Conservation (phyloP, 2,113 vertebrate genomes). For the Aegotheles bennettii region DNA sequence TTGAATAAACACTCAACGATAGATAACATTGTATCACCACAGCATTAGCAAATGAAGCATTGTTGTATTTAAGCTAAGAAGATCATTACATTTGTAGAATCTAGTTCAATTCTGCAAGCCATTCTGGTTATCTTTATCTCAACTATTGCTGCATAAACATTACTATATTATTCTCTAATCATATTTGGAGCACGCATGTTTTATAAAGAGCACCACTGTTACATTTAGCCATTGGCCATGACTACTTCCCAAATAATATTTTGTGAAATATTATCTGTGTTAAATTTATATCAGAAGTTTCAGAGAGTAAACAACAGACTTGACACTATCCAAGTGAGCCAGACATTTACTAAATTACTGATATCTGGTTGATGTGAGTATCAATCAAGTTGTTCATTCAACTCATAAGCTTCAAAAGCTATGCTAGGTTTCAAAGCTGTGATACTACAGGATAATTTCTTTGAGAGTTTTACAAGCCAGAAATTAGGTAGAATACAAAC, state of each 20-base stretch:
- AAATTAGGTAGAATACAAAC: not conserved
- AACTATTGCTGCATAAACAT: not conserved
- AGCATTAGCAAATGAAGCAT: not conserved
- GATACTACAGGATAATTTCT: not conserved
- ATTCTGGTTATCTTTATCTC: not conserved
- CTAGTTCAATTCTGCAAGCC: not conserved
- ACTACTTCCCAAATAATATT: not conserved
- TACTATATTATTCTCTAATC: not conserved
- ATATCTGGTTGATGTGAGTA: not conserved
- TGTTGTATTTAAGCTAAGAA: not conserved
- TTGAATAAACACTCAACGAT: not conserved
- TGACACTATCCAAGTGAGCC: not conserved
- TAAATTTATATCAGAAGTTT: not conserved
- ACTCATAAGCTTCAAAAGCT: not conserved
- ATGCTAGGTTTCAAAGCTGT: not conserved
- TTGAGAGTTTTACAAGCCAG: not conserved
- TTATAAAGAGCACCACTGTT: not conserved
- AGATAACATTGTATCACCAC: not conserved
- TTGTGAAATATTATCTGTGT: not conserved
- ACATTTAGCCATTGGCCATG: not conserved
- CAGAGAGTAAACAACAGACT: not conserved
- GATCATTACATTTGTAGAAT: not conserved
- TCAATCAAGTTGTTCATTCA: not conserved
- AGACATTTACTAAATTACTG: not conserved
- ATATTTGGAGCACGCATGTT: not conserved